Evolutionary conservation across 2,113 vertebrate species (phyloP), one percentile per base, ranked within the genome.

Genomic region (Alligator sinensis): DNA sequence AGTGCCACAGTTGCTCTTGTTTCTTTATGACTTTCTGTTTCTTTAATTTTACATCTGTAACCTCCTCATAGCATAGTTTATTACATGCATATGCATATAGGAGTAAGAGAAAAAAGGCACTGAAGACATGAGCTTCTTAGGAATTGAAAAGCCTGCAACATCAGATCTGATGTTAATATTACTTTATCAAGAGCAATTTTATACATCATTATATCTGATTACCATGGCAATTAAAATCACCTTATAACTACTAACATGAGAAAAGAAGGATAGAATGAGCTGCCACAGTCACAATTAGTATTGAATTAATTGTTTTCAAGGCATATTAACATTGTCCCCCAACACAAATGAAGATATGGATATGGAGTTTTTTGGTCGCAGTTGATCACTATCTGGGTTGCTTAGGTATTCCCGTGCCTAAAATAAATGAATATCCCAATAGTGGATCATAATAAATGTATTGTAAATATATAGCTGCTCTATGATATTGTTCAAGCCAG

Each of bases 171-270:
- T 97, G 92, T 80, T 97, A 96, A 97, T 97, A 91, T 97, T 97
- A 97, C 97, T 98, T 98, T 97, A 98, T 98, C 95, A 97, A 91
- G 92, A 97, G 91, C 94, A 90, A 78, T 97, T 98, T 97, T 97
- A 84, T 60, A 97, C 91, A 94, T 98, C 88, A 94, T 97, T 96
- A 92, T 95, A 94, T 96, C 92, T 94, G 89, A 97, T 97, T 97
- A 94, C 90, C 78, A 75, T 97, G 93, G 86, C 97, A 98, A 97
- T 98, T 97, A 97, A 92, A 97, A 95, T 97, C 95, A 95, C 96
- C 96, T 96, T 80, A 97, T 98, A 97, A 88, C 91, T 96, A 95
- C 78, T 77, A 92, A 70, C 77, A 86, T 88, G 87, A 27, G 75
- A 89, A 91, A 91, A 94, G 97, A 47, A 95, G 82, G 86, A 68